phyloP scores from a whole-genome alignment of 2,113 vertebrate genomes.

The Malurus elegans region DNA sequence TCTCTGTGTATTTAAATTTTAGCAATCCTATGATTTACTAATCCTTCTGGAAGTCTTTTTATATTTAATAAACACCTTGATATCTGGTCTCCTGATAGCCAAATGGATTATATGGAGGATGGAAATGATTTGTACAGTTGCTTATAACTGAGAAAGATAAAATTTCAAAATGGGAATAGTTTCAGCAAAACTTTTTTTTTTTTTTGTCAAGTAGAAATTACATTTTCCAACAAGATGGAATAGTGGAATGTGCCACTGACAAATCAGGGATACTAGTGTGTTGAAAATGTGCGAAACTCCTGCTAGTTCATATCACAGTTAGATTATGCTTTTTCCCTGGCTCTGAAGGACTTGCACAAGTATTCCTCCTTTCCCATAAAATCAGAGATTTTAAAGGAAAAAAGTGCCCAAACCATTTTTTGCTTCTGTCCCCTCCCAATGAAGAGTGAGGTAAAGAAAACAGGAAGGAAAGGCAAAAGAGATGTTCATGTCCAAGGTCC shows the following conservation, averaged over 20 bases:
- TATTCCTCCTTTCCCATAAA: background rate
- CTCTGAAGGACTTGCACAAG: background rate
- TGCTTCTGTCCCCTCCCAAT: background rate
- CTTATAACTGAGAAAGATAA: background rate
- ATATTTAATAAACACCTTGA: background rate
- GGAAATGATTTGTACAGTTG: background rate
- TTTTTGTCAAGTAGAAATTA: background rate
- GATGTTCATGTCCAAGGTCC: background rate
- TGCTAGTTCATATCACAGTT: background rate
- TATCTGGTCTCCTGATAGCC: background rate
- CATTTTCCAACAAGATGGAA: background rate
- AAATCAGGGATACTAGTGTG: background rate
- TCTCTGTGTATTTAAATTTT: background rate
- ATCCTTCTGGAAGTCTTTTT: background rate
- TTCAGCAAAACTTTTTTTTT: background rate
- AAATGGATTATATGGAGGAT: background rate
- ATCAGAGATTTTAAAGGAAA: background rate
- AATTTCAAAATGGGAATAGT: background rate
- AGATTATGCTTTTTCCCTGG: background rate
- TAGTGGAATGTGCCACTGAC: background rate
- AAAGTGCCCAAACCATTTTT: background rate
- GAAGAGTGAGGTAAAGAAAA: background rate
- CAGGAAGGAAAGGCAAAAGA: background rate
- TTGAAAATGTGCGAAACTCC: background rate
- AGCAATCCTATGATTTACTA: background rate